phyloP scores from a whole-genome alignment of 2,113 vertebrate species.

The Corythaixoides concolor region DNA sequence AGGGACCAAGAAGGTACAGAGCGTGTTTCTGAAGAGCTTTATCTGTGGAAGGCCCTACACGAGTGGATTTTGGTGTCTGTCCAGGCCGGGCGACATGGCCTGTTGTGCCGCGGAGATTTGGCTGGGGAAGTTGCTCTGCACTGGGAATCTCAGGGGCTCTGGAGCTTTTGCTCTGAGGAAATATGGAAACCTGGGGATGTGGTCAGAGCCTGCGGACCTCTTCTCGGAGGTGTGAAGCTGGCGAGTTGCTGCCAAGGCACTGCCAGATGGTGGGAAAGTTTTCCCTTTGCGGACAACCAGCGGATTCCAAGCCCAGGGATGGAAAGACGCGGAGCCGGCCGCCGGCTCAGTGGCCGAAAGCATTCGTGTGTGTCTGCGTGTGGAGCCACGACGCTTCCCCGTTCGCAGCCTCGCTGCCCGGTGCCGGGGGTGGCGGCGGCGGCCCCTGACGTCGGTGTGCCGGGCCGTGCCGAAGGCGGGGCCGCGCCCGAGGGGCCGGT shows the following conservation, averaged over 20 bases:
- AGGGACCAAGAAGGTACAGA: neutral
- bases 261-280: no score
- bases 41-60: neutral
- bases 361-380: no score
- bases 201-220: no score
- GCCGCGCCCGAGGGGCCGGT: neutral
- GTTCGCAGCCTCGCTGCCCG: no score
- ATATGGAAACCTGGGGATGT: fast-evolving
- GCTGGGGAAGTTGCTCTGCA: neutral
- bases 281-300: no score
- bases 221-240: neutral
- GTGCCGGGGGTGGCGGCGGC: neutral
- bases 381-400: no score
- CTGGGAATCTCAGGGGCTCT: no score
- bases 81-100: fast-evolving
- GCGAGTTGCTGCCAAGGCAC: no score
- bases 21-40: no score
- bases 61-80: neutral
- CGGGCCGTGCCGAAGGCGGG: neutral
- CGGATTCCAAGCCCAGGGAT: no score
- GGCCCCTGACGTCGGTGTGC: slow-evolving; percentile 10
- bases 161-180: neutral
- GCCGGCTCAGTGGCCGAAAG: no score
- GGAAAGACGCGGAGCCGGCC: no score
- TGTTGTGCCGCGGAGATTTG: neutral